Evolutionary conservation across 2,113 vertebrate genomes (phyloP), one percentile per base, ranked within the genome.

Genomic region (Silurus asotus): DNA sequence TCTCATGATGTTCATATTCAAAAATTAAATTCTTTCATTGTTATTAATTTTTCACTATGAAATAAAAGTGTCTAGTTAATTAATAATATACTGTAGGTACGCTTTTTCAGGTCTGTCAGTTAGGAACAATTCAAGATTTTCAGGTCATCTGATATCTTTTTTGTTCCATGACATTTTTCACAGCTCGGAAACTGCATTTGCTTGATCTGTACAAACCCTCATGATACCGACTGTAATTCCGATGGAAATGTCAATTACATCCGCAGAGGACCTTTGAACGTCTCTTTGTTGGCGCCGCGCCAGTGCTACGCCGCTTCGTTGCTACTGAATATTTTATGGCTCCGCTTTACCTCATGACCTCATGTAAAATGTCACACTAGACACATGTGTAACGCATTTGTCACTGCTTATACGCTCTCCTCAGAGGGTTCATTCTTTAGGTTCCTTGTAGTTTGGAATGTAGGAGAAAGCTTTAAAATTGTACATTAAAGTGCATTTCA

Each of bases 271-370:
- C 74, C 75, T 84, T 83, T 83, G 65, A 45, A 83, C 67, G 25
- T 25, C 81, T 83, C 81, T 37, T 45, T 15, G 28, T 25, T 61
- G 82, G 82, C 59, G 25, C 19, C 3, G 59, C 4, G 74, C 83
- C 74, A 84, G 59, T 6, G 56, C 49, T 3, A 55, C 17, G 11
- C 23, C 3, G 48, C 75, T 23, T 65, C 75, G 3, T 45, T 48
- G 84, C 75, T 78, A 28, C 75, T 79, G 61, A 79, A 85, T 78
- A 65, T 79, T 84, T 84, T 84, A 84, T 65, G 74, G 75, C 20
- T 7, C 20, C 49, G 10, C 64, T 56, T 79, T 75, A 78, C 62
- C 75, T 69, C 61, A 49, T 79, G 84, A 49, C 59, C 75, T 79
- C 51, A 58, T 80, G 62, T 70, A 19, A 59, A 70, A 86, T 70